A percentile compares a stretch with the other conserved stretches of the same genome.
These are phyloP conservation scores for Plecturocebus donacophilus DNA, from an alignment of 2,113 vertebrate species.

Conservation along the genomic window DNA sequence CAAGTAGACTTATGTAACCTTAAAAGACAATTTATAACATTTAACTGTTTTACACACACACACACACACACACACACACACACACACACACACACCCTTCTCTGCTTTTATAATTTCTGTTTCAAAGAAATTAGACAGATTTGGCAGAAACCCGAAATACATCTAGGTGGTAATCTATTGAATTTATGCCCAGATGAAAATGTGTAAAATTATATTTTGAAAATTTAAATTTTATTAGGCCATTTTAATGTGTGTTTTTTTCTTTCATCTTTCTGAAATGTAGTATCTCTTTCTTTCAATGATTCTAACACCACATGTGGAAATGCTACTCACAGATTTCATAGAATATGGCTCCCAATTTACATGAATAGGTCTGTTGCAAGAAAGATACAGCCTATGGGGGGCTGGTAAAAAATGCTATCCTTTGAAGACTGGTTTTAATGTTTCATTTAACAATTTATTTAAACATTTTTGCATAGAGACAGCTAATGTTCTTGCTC, in stretches of 20 bases:
- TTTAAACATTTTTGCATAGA: neutral
- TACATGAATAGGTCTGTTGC: conserved; percentile 48
- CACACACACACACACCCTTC: neutral
- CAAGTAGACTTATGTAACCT: conserved; percentile 68
- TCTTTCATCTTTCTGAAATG: conserved; percentile 25
- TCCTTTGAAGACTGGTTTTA: conserved; percentile 27
- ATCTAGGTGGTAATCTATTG: conserved; percentile 76
- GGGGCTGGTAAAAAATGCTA: conserved; percentile 20
- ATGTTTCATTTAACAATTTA: conserved; percentile 51
- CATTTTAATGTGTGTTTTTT: conserved; percentile 66
- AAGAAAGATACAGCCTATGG: conserved; percentile 30
- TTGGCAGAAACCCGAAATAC: conserved; percentile 75
- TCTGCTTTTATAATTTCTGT: conserved; percentile 71
- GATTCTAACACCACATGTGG: conserved; percentile 62
- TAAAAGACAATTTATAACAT: conserved; percentile 67
- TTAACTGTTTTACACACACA: conserved; percentile 67
- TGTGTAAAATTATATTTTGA: conserved; percentile 67
- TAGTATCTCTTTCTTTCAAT: conserved; percentile 57
- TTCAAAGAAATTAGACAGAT: conserved; percentile 76
- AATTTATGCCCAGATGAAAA: conserved; percentile 68
- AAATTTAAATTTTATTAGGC: conserved; percentile 72
- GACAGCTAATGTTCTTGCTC: neutral
- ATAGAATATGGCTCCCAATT: conserved; percentile 47
- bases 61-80: neutral
- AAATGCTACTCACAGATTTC: conserved; percentile 3